Evolutionary conservation across 2,888 invertebrate genomes (phyloP).

Genomic region (Andricus quercusramuli): DNA sequence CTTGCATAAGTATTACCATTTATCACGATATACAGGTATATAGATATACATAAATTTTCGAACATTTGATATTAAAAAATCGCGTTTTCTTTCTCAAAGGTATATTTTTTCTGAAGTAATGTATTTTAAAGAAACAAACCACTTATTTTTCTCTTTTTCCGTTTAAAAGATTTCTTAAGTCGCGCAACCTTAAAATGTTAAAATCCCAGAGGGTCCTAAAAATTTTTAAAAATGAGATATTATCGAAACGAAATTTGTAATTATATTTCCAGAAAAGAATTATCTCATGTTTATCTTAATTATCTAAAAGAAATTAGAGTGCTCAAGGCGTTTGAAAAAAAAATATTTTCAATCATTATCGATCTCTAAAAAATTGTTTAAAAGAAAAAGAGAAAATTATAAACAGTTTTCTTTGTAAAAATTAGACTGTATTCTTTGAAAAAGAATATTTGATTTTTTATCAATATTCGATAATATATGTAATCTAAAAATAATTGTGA

Average conservation of each 20-base stretch:
- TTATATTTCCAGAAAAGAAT: not conserved
- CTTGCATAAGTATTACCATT: too few relatives aligned
- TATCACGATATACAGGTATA: too few relatives aligned
- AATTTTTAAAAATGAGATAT: not conserved
- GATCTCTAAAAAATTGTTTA: slow-evolving; percentile 18
- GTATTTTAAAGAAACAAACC: not conserved
- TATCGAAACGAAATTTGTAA: not conserved
- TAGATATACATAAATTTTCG: too few relatives aligned
- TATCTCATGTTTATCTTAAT: not conserved
- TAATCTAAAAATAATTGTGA: slow-evolving; percentile 1
- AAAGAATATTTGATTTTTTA: not conserved
- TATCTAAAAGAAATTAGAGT: not conserved
- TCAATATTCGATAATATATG: not conserved
- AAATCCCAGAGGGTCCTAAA: not conserved
- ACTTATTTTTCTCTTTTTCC: not conserved
- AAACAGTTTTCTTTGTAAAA: too few relatives aligned
- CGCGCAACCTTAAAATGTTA: not conserved
- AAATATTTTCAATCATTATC: not conserved
- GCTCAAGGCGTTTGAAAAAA: not conserved
- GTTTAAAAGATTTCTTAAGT: not conserved
- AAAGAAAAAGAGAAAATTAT: slow-evolving; percentile 10
- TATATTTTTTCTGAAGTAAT: not conserved
- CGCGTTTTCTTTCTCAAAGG: not conserved
- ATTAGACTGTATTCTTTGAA: not conserved
- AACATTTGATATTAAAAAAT: not conserved